These are phyloP conservation scores for Coryphaenoides rupestris DNA, from an alignment of 2,113 vertebrate genomes.

Conservation along the genomic window DNA sequence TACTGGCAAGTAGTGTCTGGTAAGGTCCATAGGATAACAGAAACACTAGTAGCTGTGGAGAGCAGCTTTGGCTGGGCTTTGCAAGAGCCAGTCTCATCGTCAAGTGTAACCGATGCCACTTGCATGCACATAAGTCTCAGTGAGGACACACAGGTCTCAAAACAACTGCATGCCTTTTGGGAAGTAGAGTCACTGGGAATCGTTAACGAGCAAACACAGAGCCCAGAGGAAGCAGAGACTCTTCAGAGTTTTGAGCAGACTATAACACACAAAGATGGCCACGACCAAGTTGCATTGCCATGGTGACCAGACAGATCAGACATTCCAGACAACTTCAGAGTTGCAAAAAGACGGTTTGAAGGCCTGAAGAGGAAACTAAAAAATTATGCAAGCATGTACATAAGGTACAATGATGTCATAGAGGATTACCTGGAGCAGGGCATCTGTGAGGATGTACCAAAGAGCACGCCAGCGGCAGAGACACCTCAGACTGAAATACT, in stretches of 20 bases:
- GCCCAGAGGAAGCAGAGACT: too few relatives aligned
- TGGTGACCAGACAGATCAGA: too few relatives aligned
- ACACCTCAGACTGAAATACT: constrained; percentile 13
- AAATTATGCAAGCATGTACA: constrained; percentile 3
- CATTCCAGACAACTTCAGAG: constrained; percentile 6
- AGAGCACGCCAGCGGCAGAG: background rate
- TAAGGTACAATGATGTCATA: constrained; percentile 3
- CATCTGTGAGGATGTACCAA: constrained; percentile 18
- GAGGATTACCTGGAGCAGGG: constrained; percentile 23
- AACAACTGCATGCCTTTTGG: constrained; percentile 25
- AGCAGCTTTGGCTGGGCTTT: too few relatives aligned
- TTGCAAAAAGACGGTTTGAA: constrained; percentile 15
- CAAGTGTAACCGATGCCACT: constrained; percentile 14
- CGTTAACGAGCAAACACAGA: background rate
- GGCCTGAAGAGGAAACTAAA: constrained; percentile 14
- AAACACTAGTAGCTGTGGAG: too few relatives aligned
- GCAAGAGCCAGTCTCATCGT: constrained; percentile 24
- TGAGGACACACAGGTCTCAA: constrained; percentile 11
- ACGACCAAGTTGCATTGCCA: too few relatives aligned
- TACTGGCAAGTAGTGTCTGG: too few relatives aligned
- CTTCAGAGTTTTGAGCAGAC: constrained; percentile 20
- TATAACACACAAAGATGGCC: background rate
- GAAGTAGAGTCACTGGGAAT: constrained; percentile 20
- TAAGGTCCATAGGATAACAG: too few relatives aligned
- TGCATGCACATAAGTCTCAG: too few relatives aligned